Evolutionary conservation across 2,113 vertebrate genomes (phyloP).

Genomic region (Dicentrarchus labrax): DNA sequence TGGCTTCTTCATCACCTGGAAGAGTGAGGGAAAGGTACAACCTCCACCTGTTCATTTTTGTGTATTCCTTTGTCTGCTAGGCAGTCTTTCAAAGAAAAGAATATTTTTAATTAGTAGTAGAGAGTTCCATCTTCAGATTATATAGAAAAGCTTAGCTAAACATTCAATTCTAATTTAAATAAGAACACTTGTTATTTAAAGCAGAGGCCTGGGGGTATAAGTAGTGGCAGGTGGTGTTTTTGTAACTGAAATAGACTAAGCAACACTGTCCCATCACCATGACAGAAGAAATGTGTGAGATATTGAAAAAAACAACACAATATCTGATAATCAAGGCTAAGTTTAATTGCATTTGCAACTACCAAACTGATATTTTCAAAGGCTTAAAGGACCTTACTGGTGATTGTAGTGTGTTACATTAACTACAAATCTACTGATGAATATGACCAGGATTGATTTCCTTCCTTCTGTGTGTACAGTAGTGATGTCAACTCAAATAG

Average conservation of each 20-base stretch:
- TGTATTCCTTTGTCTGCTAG: background rate
- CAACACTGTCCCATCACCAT: background rate
- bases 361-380: too few species aligned
- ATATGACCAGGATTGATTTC: too few species aligned
- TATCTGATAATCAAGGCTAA: background rate
- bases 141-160: background rate
- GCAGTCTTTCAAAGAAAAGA: background rate
- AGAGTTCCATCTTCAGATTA: background rate
- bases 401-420: background rate
- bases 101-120: background rate
- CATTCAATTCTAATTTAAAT: background rate
- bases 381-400: background rate
- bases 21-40: conserved; percentile 96
- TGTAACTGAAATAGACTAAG: background rate
- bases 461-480: background rate
- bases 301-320: background rate
- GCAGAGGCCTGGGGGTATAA: background rate
- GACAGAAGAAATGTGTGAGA: background rate
- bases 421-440: background rate
- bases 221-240: background rate
- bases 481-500: background rate
- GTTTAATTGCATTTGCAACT: too few species aligned
- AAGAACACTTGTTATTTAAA: background rate
- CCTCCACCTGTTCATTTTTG: background rate
- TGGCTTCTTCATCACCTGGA: conserved; percentile 98